Conservation (phyloP, 2,113 vertebrate genomes). For the Dascyllus trimaculatus region DNA sequence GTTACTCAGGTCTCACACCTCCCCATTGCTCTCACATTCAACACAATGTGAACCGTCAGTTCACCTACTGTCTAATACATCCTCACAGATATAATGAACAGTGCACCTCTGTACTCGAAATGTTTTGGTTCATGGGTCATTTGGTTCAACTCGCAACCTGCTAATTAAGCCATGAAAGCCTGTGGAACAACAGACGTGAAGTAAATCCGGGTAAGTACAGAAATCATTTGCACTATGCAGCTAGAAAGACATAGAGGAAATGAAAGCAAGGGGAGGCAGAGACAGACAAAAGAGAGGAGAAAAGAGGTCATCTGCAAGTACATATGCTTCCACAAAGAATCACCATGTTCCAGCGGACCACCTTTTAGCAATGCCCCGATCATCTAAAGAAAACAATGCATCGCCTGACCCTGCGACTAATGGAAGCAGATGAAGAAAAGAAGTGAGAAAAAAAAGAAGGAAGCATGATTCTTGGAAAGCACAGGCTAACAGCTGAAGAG, state of each 20-base stretch:
- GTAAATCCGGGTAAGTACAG: not conserved
- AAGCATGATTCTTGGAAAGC: not conserved
- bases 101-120: no score
- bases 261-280: not conserved
- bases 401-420: slow-evolving; percentile 37
- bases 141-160: no score
- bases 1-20: no score
- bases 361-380: slow-evolving; percentile 38
- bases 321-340: slow-evolving; percentile 15
- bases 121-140: no score
- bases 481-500: not conserved
- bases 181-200: no score
- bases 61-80: no score
- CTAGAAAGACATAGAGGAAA: not conserved
- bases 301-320: not conserved
- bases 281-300: not conserved
- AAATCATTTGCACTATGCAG: no score
- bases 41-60: no score
- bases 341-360: slow-evolving; percentile 35
- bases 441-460: not conserved
- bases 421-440: not conserved
- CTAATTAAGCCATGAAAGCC: no score
- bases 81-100: no score
- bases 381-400: slow-evolving; percentile 24
- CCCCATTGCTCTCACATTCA: no score